Percentiles rank a stretch among this genome's conserved stretches.
phyloP scores from a whole-genome alignment of 2,888 invertebrate species.

The Cerceris rybyensis region DNA sequence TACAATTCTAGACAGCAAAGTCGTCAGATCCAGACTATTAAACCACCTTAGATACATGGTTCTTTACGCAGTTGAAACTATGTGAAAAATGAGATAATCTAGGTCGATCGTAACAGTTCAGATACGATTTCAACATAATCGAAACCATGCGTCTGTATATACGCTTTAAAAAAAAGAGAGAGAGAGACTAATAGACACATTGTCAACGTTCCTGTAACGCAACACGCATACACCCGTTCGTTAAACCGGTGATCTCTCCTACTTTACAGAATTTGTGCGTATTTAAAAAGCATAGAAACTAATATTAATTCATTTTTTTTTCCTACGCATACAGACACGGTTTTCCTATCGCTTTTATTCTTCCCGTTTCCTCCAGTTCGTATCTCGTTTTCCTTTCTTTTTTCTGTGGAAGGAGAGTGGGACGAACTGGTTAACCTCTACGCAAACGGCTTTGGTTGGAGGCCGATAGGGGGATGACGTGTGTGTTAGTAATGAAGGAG shows the following conservation, averaged over 20 bases:
- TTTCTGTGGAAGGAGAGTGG: constrained; percentile 78
- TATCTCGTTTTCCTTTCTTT: constrained; percentile 48
- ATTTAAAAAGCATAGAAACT: constrained; percentile 29
- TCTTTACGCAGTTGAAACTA: no score
- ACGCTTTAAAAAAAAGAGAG: no score
- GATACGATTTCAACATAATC: no score
- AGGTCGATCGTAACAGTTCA: no score
- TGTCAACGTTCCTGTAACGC: not conserved
- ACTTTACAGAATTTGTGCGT: constrained; percentile 9
- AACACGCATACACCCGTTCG: constrained; percentile 2
- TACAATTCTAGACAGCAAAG: no score
- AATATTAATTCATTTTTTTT: constrained; percentile 29
- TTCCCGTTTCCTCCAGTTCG: constrained; percentile 37
- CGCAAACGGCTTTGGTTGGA: constrained; percentile 58
- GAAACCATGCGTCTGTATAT: no score
- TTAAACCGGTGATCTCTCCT: constrained; percentile 21
- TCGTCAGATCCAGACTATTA: no score
- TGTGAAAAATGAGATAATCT: no score
- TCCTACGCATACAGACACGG: constrained; percentile 34
- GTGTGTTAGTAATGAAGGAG: constrained; percentile 51
- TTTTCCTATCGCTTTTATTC: constrained; percentile 53
- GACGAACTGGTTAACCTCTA: constrained; percentile 81
- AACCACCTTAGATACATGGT: no score
- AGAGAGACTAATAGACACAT: no score
- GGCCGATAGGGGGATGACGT: constrained; percentile 65